Conservation (phyloP, 1,140 invertebrate genomes). For the Mylabris phalerata region DNA sequence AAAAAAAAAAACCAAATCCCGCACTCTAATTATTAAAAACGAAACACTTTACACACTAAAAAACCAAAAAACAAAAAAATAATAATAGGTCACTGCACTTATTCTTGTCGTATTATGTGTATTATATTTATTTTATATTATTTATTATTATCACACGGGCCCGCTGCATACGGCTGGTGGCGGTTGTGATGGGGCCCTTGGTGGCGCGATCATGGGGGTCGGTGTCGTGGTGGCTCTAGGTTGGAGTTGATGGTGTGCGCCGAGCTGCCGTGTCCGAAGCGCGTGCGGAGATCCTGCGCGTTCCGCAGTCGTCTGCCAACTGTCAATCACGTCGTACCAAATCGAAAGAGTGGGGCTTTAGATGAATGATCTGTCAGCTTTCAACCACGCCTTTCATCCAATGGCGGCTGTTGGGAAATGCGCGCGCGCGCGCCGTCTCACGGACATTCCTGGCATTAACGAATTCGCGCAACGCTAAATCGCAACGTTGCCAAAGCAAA, state of each 20-base stretch:
- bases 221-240: constrained; percentile 14
- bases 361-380: constrained; percentile 43
- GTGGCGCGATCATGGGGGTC: constrained; percentile 32
- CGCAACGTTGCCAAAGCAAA: constrained; percentile 14
- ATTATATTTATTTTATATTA: neutral
- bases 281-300: constrained; percentile 51
- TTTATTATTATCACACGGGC: constrained; percentile 8
- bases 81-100: constrained; percentile 30
- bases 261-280: constrained; percentile 28
- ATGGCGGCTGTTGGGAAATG: constrained; percentile 30
- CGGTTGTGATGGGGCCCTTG: constrained; percentile 20
- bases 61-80: no score
- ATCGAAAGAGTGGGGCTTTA: constrained; percentile 46
- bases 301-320: constrained; percentile 60
- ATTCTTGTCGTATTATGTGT: constrained; percentile 1
- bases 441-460: constrained; percentile 9
- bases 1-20: constrained; percentile 11
- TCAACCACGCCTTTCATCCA: constrained; percentile 36
- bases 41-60: constrained; percentile 10
- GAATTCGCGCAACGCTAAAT: constrained; percentile 5
- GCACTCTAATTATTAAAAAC: constrained; percentile 33
- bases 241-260: constrained; percentile 22
- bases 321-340: constrained; percentile 54
- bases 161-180: constrained; percentile 13
- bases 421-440: constrained; percentile 30